These are phyloP conservation scores for Xestia ashworthii DNA, from an alignment of 2,888 invertebrate species.

Conservation along the genomic window DNA sequence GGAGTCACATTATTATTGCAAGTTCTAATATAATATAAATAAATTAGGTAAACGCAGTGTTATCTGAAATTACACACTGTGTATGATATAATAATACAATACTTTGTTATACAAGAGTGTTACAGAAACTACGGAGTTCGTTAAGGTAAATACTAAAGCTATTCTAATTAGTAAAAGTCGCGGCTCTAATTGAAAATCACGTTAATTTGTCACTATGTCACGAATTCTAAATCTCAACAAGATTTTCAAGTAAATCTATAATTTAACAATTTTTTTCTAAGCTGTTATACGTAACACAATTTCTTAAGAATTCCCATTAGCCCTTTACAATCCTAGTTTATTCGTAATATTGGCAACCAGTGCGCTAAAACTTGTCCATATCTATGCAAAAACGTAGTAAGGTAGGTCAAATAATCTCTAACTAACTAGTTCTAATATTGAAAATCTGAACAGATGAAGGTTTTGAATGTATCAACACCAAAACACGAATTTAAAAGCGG, in stretches of 20 bases:
- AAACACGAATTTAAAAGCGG: constrained; percentile 29
- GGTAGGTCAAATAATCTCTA: constrained; percentile 35
- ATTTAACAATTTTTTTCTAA: background rate
- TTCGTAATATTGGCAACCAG: background rate
- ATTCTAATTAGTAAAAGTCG: background rate
- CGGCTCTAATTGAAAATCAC: background rate
- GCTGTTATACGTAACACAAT: background rate
- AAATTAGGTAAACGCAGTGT: constrained; percentile 8
- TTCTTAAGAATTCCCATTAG: background rate
- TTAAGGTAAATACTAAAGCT: background rate
- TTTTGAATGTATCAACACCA: constrained; percentile 50
- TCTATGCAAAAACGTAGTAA: constrained; percentile 17
- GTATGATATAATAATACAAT: background rate
- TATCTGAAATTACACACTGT: background rate
- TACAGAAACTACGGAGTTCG: background rate
- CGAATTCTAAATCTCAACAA: background rate
- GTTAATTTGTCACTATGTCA: background rate
- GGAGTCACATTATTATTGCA: background rate
- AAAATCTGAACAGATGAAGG: constrained; percentile 4
- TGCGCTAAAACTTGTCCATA: constrained; percentile 1
- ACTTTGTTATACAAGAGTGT: background rate
- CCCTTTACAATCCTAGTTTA: background rate
- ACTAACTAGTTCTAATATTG: constrained; percentile 24
- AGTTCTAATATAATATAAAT: background rate
- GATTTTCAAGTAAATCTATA: background rate